These are phyloP conservation scores for Proterorhinus semilunaris DNA, from an alignment of 2,113 vertebrate species.

Conservation along the genomic window DNA sequence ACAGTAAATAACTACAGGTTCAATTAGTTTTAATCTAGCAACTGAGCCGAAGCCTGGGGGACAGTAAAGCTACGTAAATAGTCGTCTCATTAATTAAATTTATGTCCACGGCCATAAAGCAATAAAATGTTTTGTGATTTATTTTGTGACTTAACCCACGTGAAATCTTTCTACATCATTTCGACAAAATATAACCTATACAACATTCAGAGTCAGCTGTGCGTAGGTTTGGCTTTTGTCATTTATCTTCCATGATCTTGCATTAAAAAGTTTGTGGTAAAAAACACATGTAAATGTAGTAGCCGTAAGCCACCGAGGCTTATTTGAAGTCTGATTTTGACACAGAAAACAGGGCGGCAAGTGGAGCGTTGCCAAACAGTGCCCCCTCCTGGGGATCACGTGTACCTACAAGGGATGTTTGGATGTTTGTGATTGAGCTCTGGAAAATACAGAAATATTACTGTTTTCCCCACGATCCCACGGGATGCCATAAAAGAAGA, in stretches of 20 bases:
- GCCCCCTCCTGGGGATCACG: conserved; percentile 62
- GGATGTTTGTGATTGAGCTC: conserved; percentile 29
- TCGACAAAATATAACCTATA: too few species aligned
- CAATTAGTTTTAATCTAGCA: conserved; percentile 4
- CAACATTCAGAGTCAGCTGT: neutral
- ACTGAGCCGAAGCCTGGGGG: neutral
- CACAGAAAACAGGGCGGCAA: neutral
- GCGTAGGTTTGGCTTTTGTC: neutral
- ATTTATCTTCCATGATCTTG: conserved; percentile 11
- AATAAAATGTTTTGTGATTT: neutral
- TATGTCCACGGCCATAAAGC: neutral
- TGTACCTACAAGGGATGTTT: conserved; percentile 39
- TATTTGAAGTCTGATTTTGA: conserved; percentile 26
- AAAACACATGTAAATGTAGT: conserved; percentile 5
- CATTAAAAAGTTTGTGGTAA: conserved; percentile 3
- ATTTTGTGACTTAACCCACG: too few species aligned
- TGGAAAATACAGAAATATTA: conserved; percentile 43
- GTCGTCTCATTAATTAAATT: neutral
- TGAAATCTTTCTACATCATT: neutral
- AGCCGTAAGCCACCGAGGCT: conserved; percentile 22
- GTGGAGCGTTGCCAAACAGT: conserved; percentile 46
- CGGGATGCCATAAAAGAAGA: conserved; percentile 29
- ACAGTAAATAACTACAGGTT: conserved; percentile 10
- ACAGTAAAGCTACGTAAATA: conserved; percentile 4
- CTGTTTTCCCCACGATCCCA: conserved; percentile 40